Evolutionary conservation across 2,888 invertebrate species (phyloP).

Genomic region (Leptinotarsa tumamoca): DNA sequence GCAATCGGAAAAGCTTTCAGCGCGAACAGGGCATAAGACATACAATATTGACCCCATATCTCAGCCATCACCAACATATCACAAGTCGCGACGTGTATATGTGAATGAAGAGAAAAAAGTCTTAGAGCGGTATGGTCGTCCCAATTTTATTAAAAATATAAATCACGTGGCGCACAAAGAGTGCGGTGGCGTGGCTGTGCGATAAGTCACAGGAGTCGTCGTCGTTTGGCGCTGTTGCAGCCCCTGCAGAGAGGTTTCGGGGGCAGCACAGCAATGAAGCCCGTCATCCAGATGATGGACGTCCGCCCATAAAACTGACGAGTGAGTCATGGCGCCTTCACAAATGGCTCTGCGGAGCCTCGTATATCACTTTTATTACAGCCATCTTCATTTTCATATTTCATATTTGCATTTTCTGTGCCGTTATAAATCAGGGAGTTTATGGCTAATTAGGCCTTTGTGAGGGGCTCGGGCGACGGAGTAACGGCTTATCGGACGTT

Average conservation of each 20-base stretch:
- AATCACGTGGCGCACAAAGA: slow-evolving; percentile 73
- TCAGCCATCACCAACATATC: slow-evolving; percentile 44
- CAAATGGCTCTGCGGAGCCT: slow-evolving; percentile 83
- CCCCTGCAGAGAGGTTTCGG: slow-evolving; percentile 48
- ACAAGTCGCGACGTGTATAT: slow-evolving; percentile 39
- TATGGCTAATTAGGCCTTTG: slow-evolving; percentile 75
- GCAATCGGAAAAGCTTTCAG: background rate
- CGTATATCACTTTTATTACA: slow-evolving; percentile 85
- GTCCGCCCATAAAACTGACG: slow-evolving; percentile 81
- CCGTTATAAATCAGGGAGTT: slow-evolving; percentile 75
- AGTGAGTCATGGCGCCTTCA: slow-evolving; percentile 76
- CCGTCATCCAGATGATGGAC: slow-evolving; percentile 79
- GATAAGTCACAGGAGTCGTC: slow-evolving; percentile 55
- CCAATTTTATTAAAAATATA: slow-evolving; percentile 68
- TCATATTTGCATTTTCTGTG: slow-evolving; percentile 73
- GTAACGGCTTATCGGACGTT: slow-evolving; percentile 68
- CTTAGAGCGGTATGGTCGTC: slow-evolving; percentile 47
- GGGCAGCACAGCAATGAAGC: slow-evolving; percentile 69
- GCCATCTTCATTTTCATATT: slow-evolving; percentile 73
- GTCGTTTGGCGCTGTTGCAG: slow-evolving; percentile 48
- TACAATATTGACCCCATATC: slow-evolving; percentile 43
- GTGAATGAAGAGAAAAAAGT: slow-evolving; percentile 47
- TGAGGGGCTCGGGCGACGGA: slow-evolving; percentile 63
- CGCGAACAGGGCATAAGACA: slow-evolving; percentile 22
- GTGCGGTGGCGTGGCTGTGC: slow-evolving; percentile 64